phyloP scores from a whole-genome alignment of 2,113 vertebrate genomes.

The Rallus limicola region DNA sequence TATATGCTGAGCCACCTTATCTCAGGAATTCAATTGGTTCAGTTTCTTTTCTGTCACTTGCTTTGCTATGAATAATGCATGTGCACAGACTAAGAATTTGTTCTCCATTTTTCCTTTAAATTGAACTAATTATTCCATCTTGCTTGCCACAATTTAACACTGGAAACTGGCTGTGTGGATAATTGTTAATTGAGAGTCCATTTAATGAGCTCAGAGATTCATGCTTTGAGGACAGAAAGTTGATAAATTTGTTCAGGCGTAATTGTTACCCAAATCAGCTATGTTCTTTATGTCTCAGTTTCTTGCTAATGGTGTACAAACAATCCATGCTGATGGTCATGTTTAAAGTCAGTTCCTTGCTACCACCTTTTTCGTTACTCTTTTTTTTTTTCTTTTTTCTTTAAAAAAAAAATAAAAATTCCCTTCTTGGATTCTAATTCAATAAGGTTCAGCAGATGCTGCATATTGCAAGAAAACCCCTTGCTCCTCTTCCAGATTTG shows the following conservation, averaged over 20 bases:
- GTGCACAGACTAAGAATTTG: not conserved
- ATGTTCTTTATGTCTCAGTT: not conserved
- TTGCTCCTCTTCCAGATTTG: not conserved
- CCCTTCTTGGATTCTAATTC: not conserved
- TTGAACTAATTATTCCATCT: conserved; percentile 23
- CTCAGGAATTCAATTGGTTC: not conserved
- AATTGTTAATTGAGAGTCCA: conserved; percentile 8
- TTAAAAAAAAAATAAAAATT: too few species aligned
- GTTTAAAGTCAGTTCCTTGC: not conserved
- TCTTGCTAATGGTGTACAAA: not conserved
- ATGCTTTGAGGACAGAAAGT: not conserved
- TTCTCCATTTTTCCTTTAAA: not conserved
- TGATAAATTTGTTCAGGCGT: not conserved
- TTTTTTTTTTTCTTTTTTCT: too few species aligned
- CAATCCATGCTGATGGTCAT: not conserved
- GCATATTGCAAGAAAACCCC: not conserved
- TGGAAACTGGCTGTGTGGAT: not conserved
- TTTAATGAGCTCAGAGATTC: conserved; percentile 4
- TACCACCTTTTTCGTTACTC: not conserved
- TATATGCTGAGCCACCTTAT: not conserved
- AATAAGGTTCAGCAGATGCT: not conserved
- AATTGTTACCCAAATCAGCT: conserved; percentile 38
- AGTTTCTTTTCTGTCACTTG: not conserved
- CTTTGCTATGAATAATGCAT: conserved; percentile 5
- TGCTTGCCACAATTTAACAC: not conserved